phyloP scores from a whole-genome alignment of 1,140 invertebrate genomes.

The Harlomillsia oculata region DNA sequence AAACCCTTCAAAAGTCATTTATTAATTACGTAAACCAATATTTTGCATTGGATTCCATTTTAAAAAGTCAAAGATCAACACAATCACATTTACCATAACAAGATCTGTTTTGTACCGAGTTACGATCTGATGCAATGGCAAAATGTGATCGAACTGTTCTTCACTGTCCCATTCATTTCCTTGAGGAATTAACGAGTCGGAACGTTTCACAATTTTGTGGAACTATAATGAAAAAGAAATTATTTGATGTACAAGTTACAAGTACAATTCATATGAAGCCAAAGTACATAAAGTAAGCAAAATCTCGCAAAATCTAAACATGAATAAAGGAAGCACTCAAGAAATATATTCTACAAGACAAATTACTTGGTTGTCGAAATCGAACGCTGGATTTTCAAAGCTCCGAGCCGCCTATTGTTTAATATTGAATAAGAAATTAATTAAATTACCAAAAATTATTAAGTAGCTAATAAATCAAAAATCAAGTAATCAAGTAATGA shows the following conservation, averaged over 20 bases:
- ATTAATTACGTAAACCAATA: not conserved
- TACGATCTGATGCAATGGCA: constrained; percentile 17
- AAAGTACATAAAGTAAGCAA: not conserved
- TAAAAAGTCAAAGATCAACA: no score
- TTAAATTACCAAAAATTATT: no score
- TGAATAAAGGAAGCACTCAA: no score
- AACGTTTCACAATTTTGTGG: not conserved
- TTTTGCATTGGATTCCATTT: not conserved
- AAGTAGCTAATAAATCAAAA: no score
- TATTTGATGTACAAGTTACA: no score
- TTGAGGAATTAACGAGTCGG: constrained; percentile 6
- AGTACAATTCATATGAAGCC: not conserved
- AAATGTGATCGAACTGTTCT: constrained; percentile 21
- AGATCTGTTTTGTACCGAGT: not conserved
- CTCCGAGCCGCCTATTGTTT: no score
- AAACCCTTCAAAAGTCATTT: constrained; percentile 38
- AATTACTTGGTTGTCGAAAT: no score
- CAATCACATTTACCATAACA: not conserved
- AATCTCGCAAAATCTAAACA: not conserved
- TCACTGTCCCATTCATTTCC: constrained; percentile 20
- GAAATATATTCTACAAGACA: no score
- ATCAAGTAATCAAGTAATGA: no score
- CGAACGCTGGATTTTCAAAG: no score
- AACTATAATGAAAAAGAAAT: constrained; percentile 4
- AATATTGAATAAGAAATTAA: no score